Evolutionary conservation across 30 jellyfish, hydroid and myxozoan genomes (phyloP).

Genomic region (Rhopilema esculentum): DNA sequence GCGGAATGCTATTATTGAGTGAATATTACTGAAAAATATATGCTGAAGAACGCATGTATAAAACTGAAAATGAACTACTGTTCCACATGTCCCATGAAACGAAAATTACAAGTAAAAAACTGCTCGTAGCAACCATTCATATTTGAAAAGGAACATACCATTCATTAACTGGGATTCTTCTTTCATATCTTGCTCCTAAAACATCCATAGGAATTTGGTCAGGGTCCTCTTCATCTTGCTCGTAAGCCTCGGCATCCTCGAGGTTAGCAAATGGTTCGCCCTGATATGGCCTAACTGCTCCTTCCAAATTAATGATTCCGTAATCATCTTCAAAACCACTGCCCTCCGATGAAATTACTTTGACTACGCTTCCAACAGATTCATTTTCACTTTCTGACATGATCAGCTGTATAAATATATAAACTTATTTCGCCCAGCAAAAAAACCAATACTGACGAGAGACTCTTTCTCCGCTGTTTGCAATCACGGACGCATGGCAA

Average conservation of each 20-base stretch:
- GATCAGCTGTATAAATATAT: neutral
- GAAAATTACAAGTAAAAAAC: neutral
- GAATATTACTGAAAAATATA: neutral
- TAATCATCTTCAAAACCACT: conserved; percentile 47
- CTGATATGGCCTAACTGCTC: conserved; percentile 43
- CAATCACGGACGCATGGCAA: neutral
- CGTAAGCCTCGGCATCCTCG: conserved; percentile 19
- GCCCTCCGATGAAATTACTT: neutral
- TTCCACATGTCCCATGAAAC: neutral
- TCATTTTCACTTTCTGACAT: neutral
- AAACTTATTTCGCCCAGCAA: neutral
- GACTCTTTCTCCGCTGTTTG: neutral
- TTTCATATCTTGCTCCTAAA: conserved; percentile 50
- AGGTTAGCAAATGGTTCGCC: conserved; percentile 31
- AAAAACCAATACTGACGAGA: neutral
- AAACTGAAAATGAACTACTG: neutral
- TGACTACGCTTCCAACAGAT: neutral
- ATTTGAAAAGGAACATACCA: conserved; percentile 18
- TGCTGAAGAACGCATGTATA: neutral
- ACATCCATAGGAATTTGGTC: conserved; percentile 38
- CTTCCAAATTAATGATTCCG: conserved; percentile 17
- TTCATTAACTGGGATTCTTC: conserved; percentile 26
- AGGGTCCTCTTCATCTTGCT: conserved; percentile 38
- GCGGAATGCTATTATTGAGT: neutral
- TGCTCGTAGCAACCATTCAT: neutral